Conservation (phyloP, 2,888 invertebrate genomes). For the Anoncus sp. region DNA sequence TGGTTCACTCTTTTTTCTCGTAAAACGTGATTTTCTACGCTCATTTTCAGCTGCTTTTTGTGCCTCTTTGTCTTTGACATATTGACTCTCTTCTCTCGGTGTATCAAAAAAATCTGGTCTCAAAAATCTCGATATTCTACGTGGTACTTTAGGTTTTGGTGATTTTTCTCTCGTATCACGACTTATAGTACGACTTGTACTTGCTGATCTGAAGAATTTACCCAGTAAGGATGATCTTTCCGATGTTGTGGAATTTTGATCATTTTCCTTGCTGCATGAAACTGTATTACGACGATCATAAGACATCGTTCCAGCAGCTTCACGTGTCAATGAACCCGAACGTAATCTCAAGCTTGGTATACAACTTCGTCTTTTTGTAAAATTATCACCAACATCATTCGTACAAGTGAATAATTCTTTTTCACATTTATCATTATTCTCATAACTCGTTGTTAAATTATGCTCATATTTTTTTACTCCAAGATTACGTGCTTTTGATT, state of each 20-base stretch:
- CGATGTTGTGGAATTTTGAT: slow-evolving; percentile 72
- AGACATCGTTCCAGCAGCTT: slow-evolving; percentile 57
- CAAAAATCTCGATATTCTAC: slow-evolving; percentile 89
- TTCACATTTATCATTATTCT: slow-evolving; percentile 77
- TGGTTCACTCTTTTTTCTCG: slow-evolving; percentile 88
- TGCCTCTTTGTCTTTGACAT: slow-evolving; percentile 84
- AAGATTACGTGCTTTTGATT: slow-evolving; percentile 78
- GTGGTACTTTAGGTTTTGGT: slow-evolving; percentile 83
- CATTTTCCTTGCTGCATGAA: slow-evolving; percentile 68
- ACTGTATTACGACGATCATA: slow-evolving; percentile 61
- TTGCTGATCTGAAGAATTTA: slow-evolving; percentile 86
- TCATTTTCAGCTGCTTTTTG: slow-evolving; percentile 84
- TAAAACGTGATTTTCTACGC: slow-evolving; percentile 87
- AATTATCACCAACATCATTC: slow-evolving; percentile 65
- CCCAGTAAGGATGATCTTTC: slow-evolving; percentile 86
- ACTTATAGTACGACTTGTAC: too few relatives aligned
- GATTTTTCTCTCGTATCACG: slow-evolving; percentile 67
- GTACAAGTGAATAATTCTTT: slow-evolving; percentile 74
- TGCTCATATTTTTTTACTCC: slow-evolving; percentile 70
- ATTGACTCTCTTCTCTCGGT: slow-evolving; percentile 87
- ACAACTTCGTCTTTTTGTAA: slow-evolving; percentile 76
- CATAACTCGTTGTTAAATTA: slow-evolving; percentile 75
- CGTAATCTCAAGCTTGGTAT: slow-evolving; percentile 77
- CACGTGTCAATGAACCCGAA: slow-evolving; percentile 78
- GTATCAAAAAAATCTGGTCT: slow-evolving; percentile 92